Conservation (phyloP, 2,113 vertebrate species). For the Sebastes schlegelii region DNA sequence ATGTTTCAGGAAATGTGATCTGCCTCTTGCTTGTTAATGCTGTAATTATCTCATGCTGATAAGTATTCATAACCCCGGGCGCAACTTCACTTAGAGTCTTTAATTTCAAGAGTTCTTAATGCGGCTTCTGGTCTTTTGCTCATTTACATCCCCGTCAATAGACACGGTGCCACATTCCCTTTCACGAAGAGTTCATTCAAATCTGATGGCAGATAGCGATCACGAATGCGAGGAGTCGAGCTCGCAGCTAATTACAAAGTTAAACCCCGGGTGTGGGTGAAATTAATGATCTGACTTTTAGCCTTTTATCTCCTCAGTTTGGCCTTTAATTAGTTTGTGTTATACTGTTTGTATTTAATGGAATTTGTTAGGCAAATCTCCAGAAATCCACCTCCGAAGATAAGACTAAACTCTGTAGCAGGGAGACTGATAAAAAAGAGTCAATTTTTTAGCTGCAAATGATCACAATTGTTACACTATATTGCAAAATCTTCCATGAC, state of each 20-base stretch:
- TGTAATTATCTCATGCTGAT: constrained; percentile 57
- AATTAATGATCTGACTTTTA: constrained; percentile 54
- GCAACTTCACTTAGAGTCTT: constrained; percentile 29
- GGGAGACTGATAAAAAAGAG: neutral
- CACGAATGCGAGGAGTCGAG: constrained; percentile 30
- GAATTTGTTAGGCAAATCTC: constrained; percentile 29
- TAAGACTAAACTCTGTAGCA: neutral
- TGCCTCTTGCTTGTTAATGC: constrained; percentile 50
- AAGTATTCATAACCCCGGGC: constrained; percentile 47
- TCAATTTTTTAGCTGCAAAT: neutral
- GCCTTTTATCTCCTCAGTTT: constrained; percentile 37
- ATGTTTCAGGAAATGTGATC: constrained; percentile 28
- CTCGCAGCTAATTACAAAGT: constrained; percentile 62
- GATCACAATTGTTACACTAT: neutral
- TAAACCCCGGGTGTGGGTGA: constrained; percentile 32
- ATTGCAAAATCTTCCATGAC: neutral
- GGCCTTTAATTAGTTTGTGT: constrained; percentile 55
- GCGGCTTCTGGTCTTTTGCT: constrained; percentile 35
- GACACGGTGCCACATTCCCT: constrained; percentile 17
- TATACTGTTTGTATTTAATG: constrained; percentile 17
- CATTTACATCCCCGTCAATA: constrained; percentile 47
- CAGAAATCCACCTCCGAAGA: constrained; percentile 17
- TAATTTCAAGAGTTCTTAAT: constrained; percentile 54
- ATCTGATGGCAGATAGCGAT: constrained; percentile 41
- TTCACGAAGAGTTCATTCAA: constrained; percentile 32